Evolutionary conservation across 2,888 invertebrate genomes (phyloP), one percentile per base, ranked within the genome.

Genomic region (Chalcosyrphus nemorum): DNA sequence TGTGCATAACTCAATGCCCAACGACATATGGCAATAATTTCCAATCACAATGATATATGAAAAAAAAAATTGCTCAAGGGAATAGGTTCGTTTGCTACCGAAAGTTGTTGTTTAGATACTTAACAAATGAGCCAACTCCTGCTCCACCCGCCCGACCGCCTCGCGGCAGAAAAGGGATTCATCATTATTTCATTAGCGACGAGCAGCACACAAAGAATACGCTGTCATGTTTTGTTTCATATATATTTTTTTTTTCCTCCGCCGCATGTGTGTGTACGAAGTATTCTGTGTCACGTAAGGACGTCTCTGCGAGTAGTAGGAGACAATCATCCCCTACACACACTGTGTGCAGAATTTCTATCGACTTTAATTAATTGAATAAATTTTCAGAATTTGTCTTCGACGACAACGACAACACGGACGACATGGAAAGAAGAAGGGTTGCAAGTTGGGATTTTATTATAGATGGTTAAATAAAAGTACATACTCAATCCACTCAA

Each of bases 21-120:
- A 84, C 66, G 82, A 81, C 86, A 86, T 82, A 84, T 74, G 84
- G 78, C 84, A 86, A 87, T 87, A 85, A 86, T 86, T 86, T 87
- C 85, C 87, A 87, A 86, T 87, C 86, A 86, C 45, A 70, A 85
- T 81, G 81, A 81, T 75, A 81, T 71, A 81, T 76, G 66, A 75
- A 70, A 81, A 74, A 78, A 75, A 70, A 81, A 74, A 78, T 56
- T 59, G 71, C 38, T 52, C 45, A 52, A 56, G 77, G 72, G 76
- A 70, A 65, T 70, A 71, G 80, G 71, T 38, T 43, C 52, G 41
- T 61, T 61, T 29, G 59, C 57, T 61, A 72, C 78, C 66, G 52
- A 78, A 77, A 56, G 54, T 82, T 82, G 54, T 82, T 82, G 78
- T 78, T 78, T 78, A 82, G 82, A 82, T 82, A 82, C 78, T 82